These are phyloP conservation scores for Mus spretus DNA, from an alignment of 2,797 vertebrate species.

Conservation along the genomic window DNA sequence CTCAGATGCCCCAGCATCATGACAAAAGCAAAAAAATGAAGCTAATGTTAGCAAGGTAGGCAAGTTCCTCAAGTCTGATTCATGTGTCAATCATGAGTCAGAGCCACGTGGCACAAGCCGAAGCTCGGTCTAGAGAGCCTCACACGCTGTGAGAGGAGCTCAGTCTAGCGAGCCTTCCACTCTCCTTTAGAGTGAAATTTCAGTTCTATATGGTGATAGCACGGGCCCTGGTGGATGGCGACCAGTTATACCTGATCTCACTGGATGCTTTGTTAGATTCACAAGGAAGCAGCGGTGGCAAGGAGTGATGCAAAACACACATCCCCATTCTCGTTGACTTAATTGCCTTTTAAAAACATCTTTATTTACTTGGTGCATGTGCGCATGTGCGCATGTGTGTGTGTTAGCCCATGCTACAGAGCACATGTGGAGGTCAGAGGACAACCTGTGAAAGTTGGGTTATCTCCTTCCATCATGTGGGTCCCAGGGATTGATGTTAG, in stretches of 20 bases:
- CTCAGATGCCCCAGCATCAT: background rate
- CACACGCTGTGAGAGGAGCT: background rate
- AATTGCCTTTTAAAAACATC: background rate
- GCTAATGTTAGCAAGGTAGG: background rate
- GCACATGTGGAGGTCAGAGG: background rate
- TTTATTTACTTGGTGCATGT: background rate
- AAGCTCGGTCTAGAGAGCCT: background rate
- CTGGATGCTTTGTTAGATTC: constrained; percentile 20
- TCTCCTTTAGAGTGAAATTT: background rate
- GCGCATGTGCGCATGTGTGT: background rate
- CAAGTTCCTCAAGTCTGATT: background rate
- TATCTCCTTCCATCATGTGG: background rate
- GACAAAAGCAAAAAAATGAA: background rate
- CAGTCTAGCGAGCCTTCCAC: background rate
- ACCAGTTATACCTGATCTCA: background rate
- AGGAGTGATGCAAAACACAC: background rate
- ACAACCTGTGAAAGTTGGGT: background rate
- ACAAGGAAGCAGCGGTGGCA: background rate
- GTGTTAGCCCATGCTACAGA: background rate
- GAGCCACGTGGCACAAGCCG: background rate
- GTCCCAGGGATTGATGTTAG: background rate
- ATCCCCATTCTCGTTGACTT: background rate
- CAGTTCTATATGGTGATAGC: background rate
- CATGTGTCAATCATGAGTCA: background rate
- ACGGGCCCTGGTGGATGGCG: background rate